phyloP scores from a whole-genome alignment of 2,888 invertebrate species.

The Kuschelorhynchus macadamiae region DNA sequence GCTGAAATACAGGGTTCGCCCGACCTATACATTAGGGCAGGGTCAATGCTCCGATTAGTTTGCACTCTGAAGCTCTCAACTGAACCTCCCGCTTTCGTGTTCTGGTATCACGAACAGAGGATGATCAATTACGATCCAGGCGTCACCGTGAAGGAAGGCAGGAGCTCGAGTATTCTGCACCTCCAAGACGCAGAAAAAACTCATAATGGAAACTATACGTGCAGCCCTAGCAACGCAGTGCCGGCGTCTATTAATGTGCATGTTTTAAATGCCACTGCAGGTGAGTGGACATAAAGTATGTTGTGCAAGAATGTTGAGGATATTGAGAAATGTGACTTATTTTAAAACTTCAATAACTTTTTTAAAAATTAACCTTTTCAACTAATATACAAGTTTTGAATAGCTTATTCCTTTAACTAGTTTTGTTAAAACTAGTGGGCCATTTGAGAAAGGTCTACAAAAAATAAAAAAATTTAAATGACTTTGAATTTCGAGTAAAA shows the following conservation, averaged over 20 bases:
- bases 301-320: too few relatives aligned
- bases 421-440: too few relatives aligned
- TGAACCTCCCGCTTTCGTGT: slow-evolving; percentile 74
- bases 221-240: slow-evolving; percentile 77
- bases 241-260: slow-evolving; percentile 79
- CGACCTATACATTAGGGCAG: slow-evolving; percentile 74
- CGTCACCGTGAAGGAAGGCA: slow-evolving; percentile 71
- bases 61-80: slow-evolving; percentile 73
- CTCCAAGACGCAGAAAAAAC: slow-evolving; percentile 75
- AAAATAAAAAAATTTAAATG: too few relatives aligned
- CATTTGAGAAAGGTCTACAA: too few relatives aligned
- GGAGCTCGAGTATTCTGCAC: slow-evolving; percentile 77
- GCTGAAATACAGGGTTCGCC: slow-evolving; percentile 75
- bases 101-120: slow-evolving; percentile 75
- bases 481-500: too few relatives aligned
- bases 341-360: too few relatives aligned
- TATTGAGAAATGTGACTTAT: too few relatives aligned
- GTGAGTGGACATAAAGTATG: too few relatives aligned
- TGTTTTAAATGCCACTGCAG: slow-evolving; percentile 76
- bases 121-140: slow-evolving; percentile 77
- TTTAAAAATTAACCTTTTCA: too few relatives aligned
- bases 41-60: slow-evolving; percentile 73
- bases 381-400: too few relatives aligned
- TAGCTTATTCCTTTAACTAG: too few relatives aligned
- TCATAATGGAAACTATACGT: slow-evolving; percentile 81